These are phyloP conservation scores for Mongoloraphidia duomilia DNA, from an alignment of 2,888 invertebrate genomes.

Conservation along the genomic window DNA sequence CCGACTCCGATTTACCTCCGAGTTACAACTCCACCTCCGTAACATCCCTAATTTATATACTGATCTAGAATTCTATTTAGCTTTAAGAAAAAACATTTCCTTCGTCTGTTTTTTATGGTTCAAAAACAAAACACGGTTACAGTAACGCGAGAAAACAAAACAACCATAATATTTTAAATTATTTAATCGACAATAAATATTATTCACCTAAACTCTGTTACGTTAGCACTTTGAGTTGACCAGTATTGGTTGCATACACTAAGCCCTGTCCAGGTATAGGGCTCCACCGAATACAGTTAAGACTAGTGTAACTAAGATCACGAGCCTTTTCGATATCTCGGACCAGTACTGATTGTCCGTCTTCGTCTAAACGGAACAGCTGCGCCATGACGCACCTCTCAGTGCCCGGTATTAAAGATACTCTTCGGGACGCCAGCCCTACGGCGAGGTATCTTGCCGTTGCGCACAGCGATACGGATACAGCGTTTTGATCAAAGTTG, in stretches of 20 bases:
- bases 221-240: conserved; percentile 59
- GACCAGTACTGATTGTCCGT: conserved; percentile 33
- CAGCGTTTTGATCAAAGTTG: conserved; percentile 61
- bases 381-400: conserved; percentile 34
- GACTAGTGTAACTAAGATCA: conserved; percentile 48
- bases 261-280: conserved; percentile 72
- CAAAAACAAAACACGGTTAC: too few species aligned
- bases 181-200: too few species aligned
- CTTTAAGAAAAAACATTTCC: too few species aligned
- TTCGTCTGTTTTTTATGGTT: too few species aligned
- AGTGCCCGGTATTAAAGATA: conserved; percentile 33
- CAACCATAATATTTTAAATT: too few species aligned
- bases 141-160: too few species aligned
- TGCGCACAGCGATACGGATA: conserved; percentile 76
- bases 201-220: conserved; percentile 21
- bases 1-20: too few species aligned
- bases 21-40: too few species aligned
- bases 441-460: conserved; percentile 64
- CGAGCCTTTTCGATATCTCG: conserved; percentile 50
- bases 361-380: conserved; percentile 28
- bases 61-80: too few species aligned
- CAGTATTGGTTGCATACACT: conserved; percentile 74
- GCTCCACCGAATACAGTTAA: conserved; percentile 76
- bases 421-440: conserved; percentile 55
- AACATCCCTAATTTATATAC: too few species aligned